Conservation (phyloP, 1,140 invertebrate genomes). For the Solenopsis invicta region DNA sequence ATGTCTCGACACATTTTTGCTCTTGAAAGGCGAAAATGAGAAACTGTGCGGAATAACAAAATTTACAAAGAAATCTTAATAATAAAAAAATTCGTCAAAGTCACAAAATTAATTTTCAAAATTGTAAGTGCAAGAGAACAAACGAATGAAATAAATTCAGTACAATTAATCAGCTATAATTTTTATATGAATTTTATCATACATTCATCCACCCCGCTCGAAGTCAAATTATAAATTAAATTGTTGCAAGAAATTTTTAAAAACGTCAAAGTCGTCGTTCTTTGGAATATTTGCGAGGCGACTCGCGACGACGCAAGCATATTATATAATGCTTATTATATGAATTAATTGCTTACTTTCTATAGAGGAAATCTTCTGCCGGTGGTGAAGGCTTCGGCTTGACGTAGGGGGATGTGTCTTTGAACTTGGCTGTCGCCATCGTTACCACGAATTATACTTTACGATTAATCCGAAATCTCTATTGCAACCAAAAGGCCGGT, state of each 20-base stretch:
- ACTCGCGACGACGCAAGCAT: not conserved
- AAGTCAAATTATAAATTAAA: not conserved
- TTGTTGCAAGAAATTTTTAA: not conserved
- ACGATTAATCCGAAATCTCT: not conserved
- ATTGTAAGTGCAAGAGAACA: not conserved
- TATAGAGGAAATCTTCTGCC: conserved; percentile 79
- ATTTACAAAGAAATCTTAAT: no score
- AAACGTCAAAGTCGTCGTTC: not conserved
- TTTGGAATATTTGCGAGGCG: not conserved
- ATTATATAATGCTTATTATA: not conserved
- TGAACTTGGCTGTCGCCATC: conserved; percentile 80
- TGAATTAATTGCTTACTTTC: conserved; percentile 74
- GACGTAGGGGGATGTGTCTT: conserved; percentile 73
- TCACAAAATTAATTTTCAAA: not conserved
- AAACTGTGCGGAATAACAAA: not conserved
- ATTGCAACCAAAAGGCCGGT: not conserved
- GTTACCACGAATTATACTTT: not conserved
- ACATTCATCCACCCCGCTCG: no score
- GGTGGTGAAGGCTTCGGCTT: conserved; percentile 64
- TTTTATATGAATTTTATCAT: not conserved
- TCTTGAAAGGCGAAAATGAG: not conserved
- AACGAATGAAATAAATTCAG: not conserved
- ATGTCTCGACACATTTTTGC: not conserved
- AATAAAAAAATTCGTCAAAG: not conserved
- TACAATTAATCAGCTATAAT: not conserved